A percentile compares a stretch with the other conserved stretches of the same genome.
Evolutionary conservation across 2,888 invertebrate genomes (phyloP).

Genomic region (Achlya flavicornis): DNA sequence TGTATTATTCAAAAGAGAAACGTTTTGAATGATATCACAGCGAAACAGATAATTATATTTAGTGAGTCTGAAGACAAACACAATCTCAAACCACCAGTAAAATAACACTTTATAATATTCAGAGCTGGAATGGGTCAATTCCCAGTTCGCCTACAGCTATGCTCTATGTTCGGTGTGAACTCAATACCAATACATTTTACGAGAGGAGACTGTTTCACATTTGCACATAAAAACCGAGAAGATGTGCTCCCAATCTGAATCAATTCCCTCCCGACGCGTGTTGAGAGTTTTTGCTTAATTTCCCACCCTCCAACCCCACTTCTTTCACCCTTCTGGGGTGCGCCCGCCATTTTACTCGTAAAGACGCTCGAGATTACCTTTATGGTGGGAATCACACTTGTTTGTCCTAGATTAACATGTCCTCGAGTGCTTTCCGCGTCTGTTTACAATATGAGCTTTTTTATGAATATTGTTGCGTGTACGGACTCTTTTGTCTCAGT

Average conservation of each 20-base stretch:
- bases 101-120: too few species aligned
- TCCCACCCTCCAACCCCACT: slow-evolving; percentile 20
- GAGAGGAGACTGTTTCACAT: slow-evolving; percentile 2
- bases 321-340: not conserved
- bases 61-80: too few species aligned
- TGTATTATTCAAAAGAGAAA: too few species aligned
- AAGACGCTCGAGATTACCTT: slow-evolving; percentile 14
- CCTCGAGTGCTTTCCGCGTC: not conserved
- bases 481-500: slow-evolving; percentile 5
- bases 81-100: too few species aligned
- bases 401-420: slow-evolving; percentile 44
- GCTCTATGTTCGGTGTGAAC: not conserved
- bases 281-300: slow-evolving; percentile 46
- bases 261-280: slow-evolving; percentile 40
- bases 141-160: not conserved
- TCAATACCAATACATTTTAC: not conserved
- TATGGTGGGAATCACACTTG: slow-evolving; percentile 25
- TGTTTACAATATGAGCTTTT: slow-evolving; percentile 6
- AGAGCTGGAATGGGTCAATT: not conserved
- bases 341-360: not conserved
- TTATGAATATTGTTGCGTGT: slow-evolving; percentile 5
- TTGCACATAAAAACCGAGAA: slow-evolving; percentile 4
- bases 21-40: too few species aligned
- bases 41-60: too few species aligned
- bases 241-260: slow-evolving; percentile 38